Evolutionary conservation across 1,140 invertebrate species (phyloP).

Genomic region (Luehdorfia chinensis): DNA sequence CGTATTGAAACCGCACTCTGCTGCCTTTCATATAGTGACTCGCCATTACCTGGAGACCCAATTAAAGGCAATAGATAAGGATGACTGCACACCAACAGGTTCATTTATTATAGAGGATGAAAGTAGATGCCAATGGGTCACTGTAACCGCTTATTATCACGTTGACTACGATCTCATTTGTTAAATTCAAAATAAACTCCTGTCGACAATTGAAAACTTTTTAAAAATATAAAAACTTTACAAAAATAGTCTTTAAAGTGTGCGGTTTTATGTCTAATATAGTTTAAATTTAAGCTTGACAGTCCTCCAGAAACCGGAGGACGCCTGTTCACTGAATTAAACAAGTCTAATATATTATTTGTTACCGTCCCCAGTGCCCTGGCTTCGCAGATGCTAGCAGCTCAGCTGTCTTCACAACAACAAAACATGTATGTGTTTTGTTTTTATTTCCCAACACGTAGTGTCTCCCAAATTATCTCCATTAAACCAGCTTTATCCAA

Average conservation of each 20-base stretch:
- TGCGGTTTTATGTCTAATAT: constrained; percentile 48
- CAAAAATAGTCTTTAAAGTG: constrained; percentile 26
- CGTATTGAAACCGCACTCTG: too few species aligned
- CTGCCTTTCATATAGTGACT: too few species aligned
- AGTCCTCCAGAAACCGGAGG: constrained; percentile 7
- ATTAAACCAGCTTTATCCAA: constrained; percentile 21
- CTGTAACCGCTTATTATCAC: too few species aligned
- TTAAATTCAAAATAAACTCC: too few species aligned
- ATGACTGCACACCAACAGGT: too few species aligned
- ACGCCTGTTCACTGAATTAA: constrained; percentile 26
- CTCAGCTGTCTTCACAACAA: constrained; percentile 92
- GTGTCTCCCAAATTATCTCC: constrained; percentile 53
- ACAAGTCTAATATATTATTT: constrained; percentile 66
- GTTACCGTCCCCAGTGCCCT: constrained; percentile 91
- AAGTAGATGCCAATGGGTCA: too few species aligned
- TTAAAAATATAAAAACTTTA: not conserved
- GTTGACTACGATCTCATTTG: too few species aligned
- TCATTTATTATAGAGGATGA: too few species aligned
- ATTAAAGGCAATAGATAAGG: too few species aligned
- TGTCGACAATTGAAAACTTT: too few species aligned
- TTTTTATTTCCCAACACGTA: constrained; percentile 51
- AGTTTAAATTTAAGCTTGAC: constrained; percentile 17
- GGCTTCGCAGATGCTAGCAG: constrained; percentile 96
- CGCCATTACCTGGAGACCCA: too few species aligned
- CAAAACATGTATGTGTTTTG: constrained; percentile 91